Evolutionary conservation across 2,797 vertebrate species (phyloP).

Genomic region (Psittacula derbiana): DNA sequence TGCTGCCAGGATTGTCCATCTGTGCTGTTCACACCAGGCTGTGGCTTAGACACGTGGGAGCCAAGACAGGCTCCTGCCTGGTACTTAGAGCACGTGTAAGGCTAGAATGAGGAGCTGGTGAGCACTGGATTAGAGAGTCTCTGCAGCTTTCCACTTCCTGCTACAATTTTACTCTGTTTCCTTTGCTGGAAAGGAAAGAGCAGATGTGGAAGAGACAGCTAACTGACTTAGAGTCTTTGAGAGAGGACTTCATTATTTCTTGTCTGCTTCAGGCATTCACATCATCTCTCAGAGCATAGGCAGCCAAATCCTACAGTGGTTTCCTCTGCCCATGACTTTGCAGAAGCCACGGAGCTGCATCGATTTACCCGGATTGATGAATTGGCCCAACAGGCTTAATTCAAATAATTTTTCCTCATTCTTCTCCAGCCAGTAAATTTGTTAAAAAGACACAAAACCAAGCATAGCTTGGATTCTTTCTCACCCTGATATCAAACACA

Average conservation of each 20-base stretch:
- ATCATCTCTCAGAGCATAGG: background rate
- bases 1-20: background rate
- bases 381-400: background rate
- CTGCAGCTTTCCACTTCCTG: background rate
- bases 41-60: too few species aligned
- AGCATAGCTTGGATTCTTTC: conserved; percentile 47
- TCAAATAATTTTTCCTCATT: conserved; percentile 50
- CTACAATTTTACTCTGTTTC: background rate
- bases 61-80: too few species aligned
- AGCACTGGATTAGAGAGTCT: background rate
- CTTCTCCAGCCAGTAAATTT: conserved; percentile 35
- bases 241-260: background rate
- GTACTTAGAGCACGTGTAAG: too few species aligned
- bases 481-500: conserved; percentile 1
- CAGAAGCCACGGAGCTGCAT: background rate
- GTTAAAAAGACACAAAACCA: conserved; percentile 31
- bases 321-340: background rate
- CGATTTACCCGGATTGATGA: background rate
- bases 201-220: background rate
- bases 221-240: background rate
- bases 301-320: background rate
- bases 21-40: too few species aligned
- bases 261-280: background rate
- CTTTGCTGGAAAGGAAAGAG: background rate
- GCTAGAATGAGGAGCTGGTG: background rate